phyloP scores from a whole-genome alignment of 2,888 invertebrate species.

The Acanthoscelides obtectus region DNA sequence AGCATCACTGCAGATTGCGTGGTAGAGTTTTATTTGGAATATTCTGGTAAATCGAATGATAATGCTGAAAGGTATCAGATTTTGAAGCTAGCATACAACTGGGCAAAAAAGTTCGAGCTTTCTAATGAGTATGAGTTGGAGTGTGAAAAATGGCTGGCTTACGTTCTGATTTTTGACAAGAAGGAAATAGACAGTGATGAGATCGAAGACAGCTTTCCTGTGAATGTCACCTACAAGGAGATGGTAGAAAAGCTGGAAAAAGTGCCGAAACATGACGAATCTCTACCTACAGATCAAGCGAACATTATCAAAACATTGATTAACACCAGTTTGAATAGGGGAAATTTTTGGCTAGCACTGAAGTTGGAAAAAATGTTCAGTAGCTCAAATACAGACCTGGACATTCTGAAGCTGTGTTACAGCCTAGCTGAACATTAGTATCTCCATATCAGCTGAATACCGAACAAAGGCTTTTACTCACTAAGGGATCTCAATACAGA shows the following conservation, averaged over 20 bases:
- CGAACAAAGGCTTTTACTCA: conserved; percentile 58
- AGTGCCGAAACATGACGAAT: conserved; percentile 18
- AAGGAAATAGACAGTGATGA: conserved; percentile 13
- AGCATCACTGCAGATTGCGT: conserved; percentile 59
- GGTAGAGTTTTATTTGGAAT: conserved; percentile 59
- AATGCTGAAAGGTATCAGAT: conserved; percentile 49
- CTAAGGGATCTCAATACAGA: conserved; percentile 44
- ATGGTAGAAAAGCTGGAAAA: conserved; percentile 23
- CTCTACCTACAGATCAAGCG: conserved; percentile 40
- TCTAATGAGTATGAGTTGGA: conserved; percentile 36
- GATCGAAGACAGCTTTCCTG: conserved; percentile 8
- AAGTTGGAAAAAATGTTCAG: conserved; percentile 54
- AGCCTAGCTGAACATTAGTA: conserved; percentile 60
- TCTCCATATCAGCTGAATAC: conserved; percentile 60
- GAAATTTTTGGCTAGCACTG: conserved; percentile 57
- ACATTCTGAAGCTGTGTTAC: conserved; percentile 58
- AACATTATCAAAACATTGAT: conserved; percentile 51
- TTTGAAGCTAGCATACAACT: conserved; percentile 39
- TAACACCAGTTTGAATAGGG: conserved; percentile 53
- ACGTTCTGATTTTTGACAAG: conserved; percentile 31
- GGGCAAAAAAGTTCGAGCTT: conserved; percentile 36
- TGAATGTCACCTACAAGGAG: conserved; percentile 23
- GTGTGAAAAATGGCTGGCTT: conserved; percentile 38
- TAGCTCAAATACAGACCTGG: conserved; percentile 50
- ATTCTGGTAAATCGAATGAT: conserved; percentile 49